Percentiles rank a stretch among this genome's conserved stretches.
Conservation (phyloP, 2,888 invertebrate species). For the Megaustenia siamemsis region DNA sequence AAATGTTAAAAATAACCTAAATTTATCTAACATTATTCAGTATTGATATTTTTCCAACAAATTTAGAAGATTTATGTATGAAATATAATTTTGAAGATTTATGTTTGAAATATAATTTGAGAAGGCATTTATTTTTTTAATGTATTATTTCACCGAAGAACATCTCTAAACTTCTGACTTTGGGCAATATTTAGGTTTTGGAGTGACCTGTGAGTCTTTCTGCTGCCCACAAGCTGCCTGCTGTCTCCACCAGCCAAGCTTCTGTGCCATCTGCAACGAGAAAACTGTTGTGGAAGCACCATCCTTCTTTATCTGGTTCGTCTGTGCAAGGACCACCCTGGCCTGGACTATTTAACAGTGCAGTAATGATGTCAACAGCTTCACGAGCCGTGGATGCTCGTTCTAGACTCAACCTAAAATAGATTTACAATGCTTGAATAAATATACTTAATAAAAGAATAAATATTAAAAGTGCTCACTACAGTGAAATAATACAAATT, state of each 20-base stretch:
- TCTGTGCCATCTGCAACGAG: conserved; percentile 86
- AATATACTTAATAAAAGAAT: neutral
- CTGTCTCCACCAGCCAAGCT: conserved; percentile 90
- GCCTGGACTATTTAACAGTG: conserved; percentile 85
- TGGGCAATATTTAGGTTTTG: no score
- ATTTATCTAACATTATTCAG: no score
- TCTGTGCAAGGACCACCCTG: conserved; percentile 87
- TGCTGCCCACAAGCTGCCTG: conserved; percentile 89
- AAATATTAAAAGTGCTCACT: neutral
- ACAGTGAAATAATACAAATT: neutral
- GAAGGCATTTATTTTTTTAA: no score
- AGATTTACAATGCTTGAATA: neutral
- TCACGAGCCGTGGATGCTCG: conserved; percentile 85
- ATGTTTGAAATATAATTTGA: no score
- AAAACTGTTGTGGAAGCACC: conserved; percentile 89
- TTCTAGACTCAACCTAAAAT: conserved; percentile 86
- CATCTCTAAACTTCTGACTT: no score
- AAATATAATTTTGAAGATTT: no score
- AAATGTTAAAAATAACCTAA: no score
- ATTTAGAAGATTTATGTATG: no score
- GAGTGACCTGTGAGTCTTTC: conserved; percentile 85
- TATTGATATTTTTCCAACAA: no score
- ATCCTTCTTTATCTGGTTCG: conserved; percentile 84
- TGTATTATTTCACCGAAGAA: no score
- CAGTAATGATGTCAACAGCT: conserved; percentile 86